Percentiles rank a stretch among this genome's conserved stretches.
Evolutionary conservation across 2,113 vertebrate species (phyloP).

Genomic region (Corythoichthys intestinalis): DNA sequence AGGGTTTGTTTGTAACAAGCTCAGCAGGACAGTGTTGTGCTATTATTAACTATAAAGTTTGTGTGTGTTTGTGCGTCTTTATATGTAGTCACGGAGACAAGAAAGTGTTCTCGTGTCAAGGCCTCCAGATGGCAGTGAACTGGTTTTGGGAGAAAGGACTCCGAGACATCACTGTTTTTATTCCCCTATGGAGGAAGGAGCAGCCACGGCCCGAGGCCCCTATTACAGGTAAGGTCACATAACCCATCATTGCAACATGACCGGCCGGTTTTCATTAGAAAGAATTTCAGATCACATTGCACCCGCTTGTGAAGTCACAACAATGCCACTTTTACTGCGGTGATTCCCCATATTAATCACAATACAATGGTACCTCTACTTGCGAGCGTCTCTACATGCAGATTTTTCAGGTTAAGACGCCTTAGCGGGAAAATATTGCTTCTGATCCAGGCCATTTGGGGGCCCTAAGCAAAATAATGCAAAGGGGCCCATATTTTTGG

Average conservation of each 20-base stretch:
- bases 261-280: neutral
- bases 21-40: conserved; percentile 25
- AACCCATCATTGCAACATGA: neutral
- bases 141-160: conserved; percentile 87
- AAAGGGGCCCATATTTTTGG: too few species aligned
- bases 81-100: conserved; percentile 83
- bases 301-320: neutral
- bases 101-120: conserved; percentile 85
- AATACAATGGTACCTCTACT: too few species aligned
- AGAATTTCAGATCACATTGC: neutral
- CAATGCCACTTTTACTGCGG: neutral
- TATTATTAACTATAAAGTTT: conserved; percentile 16
- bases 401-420: too few species aligned
- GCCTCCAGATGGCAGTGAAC: conserved; percentile 84
- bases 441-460: too few species aligned
- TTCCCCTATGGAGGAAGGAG: conserved; percentile 89
- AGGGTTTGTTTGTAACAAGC: neutral
- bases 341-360: neutral
- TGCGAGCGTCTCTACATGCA: too few species aligned
- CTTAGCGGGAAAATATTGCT: too few species aligned
- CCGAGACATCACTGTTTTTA: conserved; percentile 86
- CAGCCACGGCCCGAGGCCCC: conserved; percentile 76
- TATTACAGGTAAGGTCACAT: conserved; percentile 76
- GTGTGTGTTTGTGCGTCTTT: conserved; percentile 27
- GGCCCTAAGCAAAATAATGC: too few species aligned